Evolutionary conservation across 2,888 invertebrate genomes (phyloP).

Genomic region (Dugesia japonica): DNA sequence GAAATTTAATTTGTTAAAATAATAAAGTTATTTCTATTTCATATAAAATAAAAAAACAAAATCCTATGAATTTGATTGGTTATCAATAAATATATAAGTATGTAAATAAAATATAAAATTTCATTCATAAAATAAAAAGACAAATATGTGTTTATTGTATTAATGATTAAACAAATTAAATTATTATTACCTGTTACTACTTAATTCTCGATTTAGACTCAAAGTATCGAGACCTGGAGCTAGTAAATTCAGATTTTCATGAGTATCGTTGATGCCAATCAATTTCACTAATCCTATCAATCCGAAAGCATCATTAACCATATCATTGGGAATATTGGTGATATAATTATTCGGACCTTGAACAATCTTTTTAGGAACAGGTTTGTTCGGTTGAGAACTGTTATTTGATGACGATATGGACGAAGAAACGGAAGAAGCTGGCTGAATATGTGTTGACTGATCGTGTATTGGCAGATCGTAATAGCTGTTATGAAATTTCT

Average conservation of each 20-base stretch:
- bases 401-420: not conserved
- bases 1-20: too few relatives aligned
- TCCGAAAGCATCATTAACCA: slow-evolving; percentile 98
- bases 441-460: not conserved
- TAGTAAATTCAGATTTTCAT: slow-evolving; percentile 82
- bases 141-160: too few relatives aligned
- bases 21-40: too few relatives aligned
- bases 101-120: too few relatives aligned
- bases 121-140: too few relatives aligned
- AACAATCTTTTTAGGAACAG: not conserved
- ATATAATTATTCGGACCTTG: slow-evolving; percentile 52
- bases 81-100: too few relatives aligned
- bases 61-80: too few relatives aligned
- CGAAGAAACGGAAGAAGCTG: not conserved
- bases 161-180: too few relatives aligned
- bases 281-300: slow-evolving; percentile 94
- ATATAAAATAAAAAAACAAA: too few relatives aligned
- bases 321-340: slow-evolving; percentile 88
- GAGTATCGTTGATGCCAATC: slow-evolving; percentile 87
- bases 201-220: not conserved
- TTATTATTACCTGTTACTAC: not conserved
- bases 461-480: not conserved
- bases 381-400: not conserved
- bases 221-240: slow-evolving; percentile 74
- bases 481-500: not conserved